Evolutionary conservation across 2,113 vertebrate species (phyloP).

Genomic region (Centropus unirufus): DNA sequence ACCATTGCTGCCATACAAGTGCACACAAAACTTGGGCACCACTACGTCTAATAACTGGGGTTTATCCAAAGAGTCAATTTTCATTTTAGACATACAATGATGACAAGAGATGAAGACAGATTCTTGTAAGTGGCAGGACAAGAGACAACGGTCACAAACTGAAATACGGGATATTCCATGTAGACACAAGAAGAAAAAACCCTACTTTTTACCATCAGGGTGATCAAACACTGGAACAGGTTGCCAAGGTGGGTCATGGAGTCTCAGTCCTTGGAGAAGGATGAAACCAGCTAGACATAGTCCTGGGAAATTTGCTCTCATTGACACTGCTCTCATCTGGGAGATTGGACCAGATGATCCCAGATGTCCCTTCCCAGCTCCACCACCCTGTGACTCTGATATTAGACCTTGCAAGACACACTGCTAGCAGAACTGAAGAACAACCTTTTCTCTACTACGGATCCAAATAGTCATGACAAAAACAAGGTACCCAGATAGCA

Average conservation of each 20-base stretch:
- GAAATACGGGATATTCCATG: not conserved
- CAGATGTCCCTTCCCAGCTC: not conserved
- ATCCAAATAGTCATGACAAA: not conserved
- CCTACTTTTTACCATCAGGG: not conserved
- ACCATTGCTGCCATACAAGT: not conserved
- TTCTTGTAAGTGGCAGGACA: not conserved
- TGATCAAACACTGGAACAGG: not conserved
- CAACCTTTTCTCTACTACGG: not conserved
- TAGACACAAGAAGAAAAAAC: not conserved
- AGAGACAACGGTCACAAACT: not conserved
- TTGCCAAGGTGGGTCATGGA: not conserved
- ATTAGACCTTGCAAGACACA: not conserved
- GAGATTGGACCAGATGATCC: not conserved
- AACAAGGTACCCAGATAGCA: not conserved
- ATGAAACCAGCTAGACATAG: not conserved
- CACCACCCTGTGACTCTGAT: not conserved
- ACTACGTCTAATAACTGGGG: not conserved
- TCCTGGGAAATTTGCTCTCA: not conserved
- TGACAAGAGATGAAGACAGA: not conserved
- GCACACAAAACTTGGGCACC: not conserved
- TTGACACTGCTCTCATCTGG: not conserved
- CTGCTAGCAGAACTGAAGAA: not conserved
- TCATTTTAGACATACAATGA: not conserved
- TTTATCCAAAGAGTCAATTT: not conserved
- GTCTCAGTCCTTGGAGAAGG: not conserved